These are phyloP conservation scores for Zelostemma sp. DNA, from an alignment of 1,140 invertebrate species.

Conservation along the genomic window DNA sequence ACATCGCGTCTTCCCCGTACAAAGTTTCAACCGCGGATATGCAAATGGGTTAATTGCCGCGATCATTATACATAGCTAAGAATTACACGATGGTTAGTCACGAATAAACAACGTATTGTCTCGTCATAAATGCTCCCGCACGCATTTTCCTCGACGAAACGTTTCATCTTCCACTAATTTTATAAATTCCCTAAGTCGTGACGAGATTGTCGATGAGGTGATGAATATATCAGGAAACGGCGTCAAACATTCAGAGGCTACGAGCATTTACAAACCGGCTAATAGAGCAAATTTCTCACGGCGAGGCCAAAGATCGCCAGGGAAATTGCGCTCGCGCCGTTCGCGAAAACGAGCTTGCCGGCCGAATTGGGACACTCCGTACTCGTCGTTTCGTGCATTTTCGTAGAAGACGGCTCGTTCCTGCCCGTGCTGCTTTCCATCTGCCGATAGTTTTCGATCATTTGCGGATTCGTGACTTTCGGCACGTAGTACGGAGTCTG, in stretches of 20 bases:
- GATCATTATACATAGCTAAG: conserved; percentile 42
- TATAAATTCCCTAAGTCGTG: too few species aligned
- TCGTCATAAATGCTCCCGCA: conserved; percentile 35
- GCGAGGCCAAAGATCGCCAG: background rate
- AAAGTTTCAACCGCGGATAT: conserved; percentile 36
- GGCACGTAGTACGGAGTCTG: conserved; percentile 46
- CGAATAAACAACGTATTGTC: conserved; percentile 43
- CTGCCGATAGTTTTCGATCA: conserved; percentile 50
- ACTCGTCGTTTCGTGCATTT: conserved; percentile 17
- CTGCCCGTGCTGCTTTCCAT: conserved; percentile 8
- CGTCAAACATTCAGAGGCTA: background rate
- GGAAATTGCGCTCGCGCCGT: background rate
- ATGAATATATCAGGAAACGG: background rate
- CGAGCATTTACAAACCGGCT: background rate
- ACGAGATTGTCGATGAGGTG: background rate
- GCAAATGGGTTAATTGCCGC: conserved; percentile 48
- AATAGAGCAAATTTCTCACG: background rate
- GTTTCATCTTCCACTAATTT: too few species aligned
- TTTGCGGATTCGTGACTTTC: conserved; percentile 35
- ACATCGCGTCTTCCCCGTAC: conserved; percentile 31
- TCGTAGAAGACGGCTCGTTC: background rate
- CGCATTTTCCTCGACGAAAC: background rate
- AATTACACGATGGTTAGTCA: conserved; percentile 48
- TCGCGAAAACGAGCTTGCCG: background rate
- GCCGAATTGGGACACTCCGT: conserved; percentile 21